Conservation (phyloP, 1,140 invertebrate species). For the Cyclargus thomasi region DNA sequence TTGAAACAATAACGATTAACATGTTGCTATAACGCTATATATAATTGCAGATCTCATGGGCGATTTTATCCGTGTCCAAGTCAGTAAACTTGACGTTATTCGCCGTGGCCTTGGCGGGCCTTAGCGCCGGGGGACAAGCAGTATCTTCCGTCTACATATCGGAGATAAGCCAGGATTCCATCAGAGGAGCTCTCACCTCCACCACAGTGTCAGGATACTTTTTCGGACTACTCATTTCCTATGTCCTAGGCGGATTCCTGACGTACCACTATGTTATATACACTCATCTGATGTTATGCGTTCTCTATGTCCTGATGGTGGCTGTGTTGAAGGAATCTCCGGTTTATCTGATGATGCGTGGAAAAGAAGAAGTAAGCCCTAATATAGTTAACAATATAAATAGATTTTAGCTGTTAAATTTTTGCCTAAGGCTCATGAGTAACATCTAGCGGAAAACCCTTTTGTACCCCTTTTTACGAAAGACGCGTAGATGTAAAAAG, state of each 20-base stretch:
- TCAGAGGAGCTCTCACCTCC: constrained; percentile 53
- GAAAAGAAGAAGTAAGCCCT: constrained; percentile 51
- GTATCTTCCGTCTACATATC: constrained; percentile 52
- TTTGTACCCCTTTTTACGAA: too few species aligned
- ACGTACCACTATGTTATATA: constrained; percentile 45
- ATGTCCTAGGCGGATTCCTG: constrained; percentile 46
- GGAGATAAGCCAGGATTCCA: constrained; percentile 56
- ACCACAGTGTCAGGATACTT: constrained; percentile 45
- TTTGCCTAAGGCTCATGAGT: too few species aligned
- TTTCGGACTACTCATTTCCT: constrained; percentile 49
- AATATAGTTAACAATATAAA: too few species aligned
- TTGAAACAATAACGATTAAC: too few species aligned
- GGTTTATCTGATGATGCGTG: constrained; percentile 46
- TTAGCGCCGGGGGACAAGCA: constrained; percentile 48
- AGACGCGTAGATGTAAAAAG: too few species aligned
- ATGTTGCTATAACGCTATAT: too few species aligned
- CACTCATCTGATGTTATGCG: constrained; percentile 40
- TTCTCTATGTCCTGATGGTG: constrained; percentile 47
- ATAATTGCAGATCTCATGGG: constrained; percentile 48
- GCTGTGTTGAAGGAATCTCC: constrained; percentile 51
- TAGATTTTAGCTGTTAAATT: too few species aligned
- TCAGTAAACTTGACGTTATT: constrained; percentile 39
- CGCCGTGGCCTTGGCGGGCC: constrained; percentile 38
- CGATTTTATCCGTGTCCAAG: constrained; percentile 40
- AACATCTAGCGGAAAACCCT: too few species aligned